Evolutionary conservation across 1,140 invertebrate species (phyloP), one percentile per base, ranked within the genome.

Genomic region (Asobara japonica): DNA sequence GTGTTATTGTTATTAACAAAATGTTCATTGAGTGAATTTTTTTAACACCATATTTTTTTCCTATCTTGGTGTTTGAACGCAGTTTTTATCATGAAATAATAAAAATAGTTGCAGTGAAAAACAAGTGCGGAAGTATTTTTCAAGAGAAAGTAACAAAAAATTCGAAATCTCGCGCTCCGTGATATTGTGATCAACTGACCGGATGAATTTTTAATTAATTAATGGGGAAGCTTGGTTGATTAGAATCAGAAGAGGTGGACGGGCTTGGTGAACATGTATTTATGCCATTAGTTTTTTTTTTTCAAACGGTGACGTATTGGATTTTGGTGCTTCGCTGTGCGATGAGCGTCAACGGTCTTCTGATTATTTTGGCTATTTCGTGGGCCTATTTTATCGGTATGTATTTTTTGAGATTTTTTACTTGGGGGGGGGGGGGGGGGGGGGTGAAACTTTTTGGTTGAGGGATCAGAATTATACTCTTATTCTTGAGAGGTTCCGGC

Each of bases 331-430:
- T 78, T 68, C 73, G 70, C 75, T 77, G 76, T 85, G 86, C 82
- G 80, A 87, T 87, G 86, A 82, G 83, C 69, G 80, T 78, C 80
- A 86, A 84, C 82, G 62, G 83, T 69, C 41, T 83, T 11, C 74
- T 83, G 48, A 74, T 78, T 69, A 75, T 86, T 74, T 87, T 80
- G 80, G 83, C 86, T 77, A 74, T 86, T 76, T 78, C 78, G 74
- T 84, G 83, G 79, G 79, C 80, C 76, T 75, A 77, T 70, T 72
- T 79, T 11, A 64, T 82, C 72, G 86, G 86, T 87, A 76, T 61
- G 83, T 76, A 45, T 30, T 56, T 31, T 16, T 22, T 60, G 30
- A 27, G 7, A 51, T 36, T 18, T 64, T 56, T 30, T 11, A 31
- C 13, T 41, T 16, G n/a, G n/a, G n/a, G n/a, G n/a, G n/a, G n/a